Evolutionary conservation across 92 coral and sea anemone species (phyloP), one percentile per base, ranked within the genome.

Genomic region (Heteractis magnifica): DNA sequence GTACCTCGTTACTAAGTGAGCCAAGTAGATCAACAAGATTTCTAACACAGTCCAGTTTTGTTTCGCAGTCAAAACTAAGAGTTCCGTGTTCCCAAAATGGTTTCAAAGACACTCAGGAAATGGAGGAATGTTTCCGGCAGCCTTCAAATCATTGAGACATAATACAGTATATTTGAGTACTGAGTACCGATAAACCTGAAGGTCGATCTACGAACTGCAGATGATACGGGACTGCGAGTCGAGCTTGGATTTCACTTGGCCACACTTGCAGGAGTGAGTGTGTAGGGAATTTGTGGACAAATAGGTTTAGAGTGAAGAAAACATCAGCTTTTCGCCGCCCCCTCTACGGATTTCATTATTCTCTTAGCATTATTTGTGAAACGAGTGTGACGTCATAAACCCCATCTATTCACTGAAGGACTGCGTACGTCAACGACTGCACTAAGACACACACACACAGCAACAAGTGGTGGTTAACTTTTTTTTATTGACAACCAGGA

Each of bases 101-200:
- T 94, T 62, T 91, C 95, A 93, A 91, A 90, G 90, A 77, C 91
- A 89, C 89, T 89, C 98, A 94, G 98, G 98, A 94, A 94, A 88
- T 94, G 59, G 52, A 85, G 98, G 98, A 94, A 94, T 93, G 92
- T 80, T 87, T 87, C 91, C 93, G 91, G 91, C 75, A 85, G 92
- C 75, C 86, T 34, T 80, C 86, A 84, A 92, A 91, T 93, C 94
- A 89, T 88, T 75, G 89, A 86, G 95, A 91, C 93, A 91, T 89
- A 85, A 92, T 89, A 88, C 91, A 93, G 92, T 89, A 89, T 81
- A 81, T 91, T 90, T 75, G 86, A 80, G 87, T 89, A 75, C 79
- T 55, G 79, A 77, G 86, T 73, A 70, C 77, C 73, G 86, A 83
- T 89, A 89, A 86, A 83, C 77, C 84, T 75, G 78, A 88, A 13